Base-by-base conservation (phyloP, 2,113 vertebrate species). In the Peromyscus polionotus region DNA sequence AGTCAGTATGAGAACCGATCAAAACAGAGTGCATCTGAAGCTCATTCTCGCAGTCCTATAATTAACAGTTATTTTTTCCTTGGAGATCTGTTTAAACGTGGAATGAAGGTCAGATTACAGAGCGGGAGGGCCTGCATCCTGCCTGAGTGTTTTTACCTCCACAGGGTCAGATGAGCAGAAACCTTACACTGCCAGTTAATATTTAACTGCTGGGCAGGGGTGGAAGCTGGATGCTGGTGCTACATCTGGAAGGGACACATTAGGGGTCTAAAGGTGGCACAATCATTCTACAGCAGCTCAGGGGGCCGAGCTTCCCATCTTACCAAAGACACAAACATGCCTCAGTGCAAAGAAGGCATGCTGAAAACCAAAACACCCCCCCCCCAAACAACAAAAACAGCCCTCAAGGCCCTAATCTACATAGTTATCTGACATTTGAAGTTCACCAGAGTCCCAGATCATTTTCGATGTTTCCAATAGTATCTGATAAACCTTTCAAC, bases 141-240 rank as follows among this genome's bases (percentile, higher is more conserved):
- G 73, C 95, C 72, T 42, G 54, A 86, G 65, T 33, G 33, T 51
- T 89, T 96, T 63, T 83, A 59, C 59, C 81, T 96, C 95, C 95
- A 3, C 76, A 48, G 94, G 91, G 91, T 95, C 96, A 93, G 85
- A 51, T n/a, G 91, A 68, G 81, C 54, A 79, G 96, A 92, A 93
- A 91, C 51, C 39, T 72, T 89, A 88, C 13, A 88, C 39, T 4
- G 0, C 22, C 22, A 8, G 87, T 93, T 89, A 94, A 65, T 70
- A n/a, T 79, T 88, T 86, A 91, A 95, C 91, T 9, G 9, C 61
- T 24, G 28, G 57, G 76, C 88, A 45, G 93, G 63, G 70, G 95
- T 75, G 83, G 88, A 39, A 80, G 57, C 45, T 90, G 14, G 92
- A 63, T 33, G 81, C 59, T 73, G 67, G 80, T 14, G 39, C 59